Evolutionary conservation across 2,888 invertebrate genomes (phyloP), one percentile per base, ranked within the genome.

Genomic region (Philereme transversata): DNA sequence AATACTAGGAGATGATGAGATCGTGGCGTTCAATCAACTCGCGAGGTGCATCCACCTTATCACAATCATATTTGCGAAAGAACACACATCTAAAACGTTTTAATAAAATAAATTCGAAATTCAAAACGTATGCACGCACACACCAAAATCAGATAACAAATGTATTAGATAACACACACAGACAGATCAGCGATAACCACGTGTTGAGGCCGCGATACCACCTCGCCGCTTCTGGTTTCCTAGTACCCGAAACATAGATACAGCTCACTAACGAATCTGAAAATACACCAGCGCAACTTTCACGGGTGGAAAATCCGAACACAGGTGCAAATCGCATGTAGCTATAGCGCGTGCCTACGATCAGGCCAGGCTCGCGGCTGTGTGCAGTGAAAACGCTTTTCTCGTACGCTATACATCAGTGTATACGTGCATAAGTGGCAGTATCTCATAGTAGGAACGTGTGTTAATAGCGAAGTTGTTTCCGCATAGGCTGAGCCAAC

Each of bases 381-480:
- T 82, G 81, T 83, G 79, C 80, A 81, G 83, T 83, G 86, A 87
- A 88, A 87, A 87, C 81, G 77, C 81, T 87, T 86, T 85, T 82
- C 83, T 78, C 77, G 77, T 80, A 73, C 69, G 73, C 75, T 75
- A 76, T 75, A 76, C 77, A 74, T 74, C 65, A 70, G 72, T 71
- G 77, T 79, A 76, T 81, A 81, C 75, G 79, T 82, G 81, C 82
- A 82, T 85, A 88, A 86, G 86, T 86, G 86, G 87, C 86, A 87
- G 88, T 90, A 89, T 90, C 89, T 90, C 87, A 89, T 87, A 86
- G 86, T 85, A 83, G 87, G 86, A 87, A 86, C 88, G 88, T 85
- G 90, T 89, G 90, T 89, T 90, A 90, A 90, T 89, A 88, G 89
- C 87, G 82, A 87, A 86, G 84, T 82, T 84, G 88, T 90, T 92